Evolutionary conservation across 2,113 vertebrate genomes (phyloP).

Genomic region (Protomyctophum bolini): DNA sequence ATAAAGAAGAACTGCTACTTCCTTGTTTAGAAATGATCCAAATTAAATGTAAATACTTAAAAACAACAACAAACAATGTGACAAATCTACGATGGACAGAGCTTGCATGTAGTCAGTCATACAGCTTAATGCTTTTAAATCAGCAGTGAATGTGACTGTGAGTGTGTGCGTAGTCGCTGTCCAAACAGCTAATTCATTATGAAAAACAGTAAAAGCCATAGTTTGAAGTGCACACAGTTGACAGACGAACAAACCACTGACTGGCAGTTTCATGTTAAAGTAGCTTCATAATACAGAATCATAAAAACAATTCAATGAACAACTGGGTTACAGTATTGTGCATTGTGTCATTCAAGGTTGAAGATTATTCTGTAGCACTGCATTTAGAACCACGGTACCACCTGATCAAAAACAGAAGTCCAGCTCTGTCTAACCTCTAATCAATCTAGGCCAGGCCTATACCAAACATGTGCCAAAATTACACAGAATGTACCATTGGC

Average conservation of each 20-base stretch:
- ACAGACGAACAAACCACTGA: constrained; percentile 2
- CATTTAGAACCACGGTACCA: not conserved
- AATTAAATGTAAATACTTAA: too few relatives aligned
- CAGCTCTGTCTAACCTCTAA: constrained; percentile 11
- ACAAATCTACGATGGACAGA: too few relatives aligned
- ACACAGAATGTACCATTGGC: too few relatives aligned
- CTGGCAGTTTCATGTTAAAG: not conserved
- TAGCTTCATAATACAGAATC: not conserved
- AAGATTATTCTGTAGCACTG: too few relatives aligned
- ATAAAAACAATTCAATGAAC: not conserved
- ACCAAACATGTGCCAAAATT: too few relatives aligned
- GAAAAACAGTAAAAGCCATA: constrained; percentile 21
- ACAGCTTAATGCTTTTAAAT: not conserved
- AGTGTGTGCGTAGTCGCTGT: constrained; percentile 26
- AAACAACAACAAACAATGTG: too few relatives aligned
- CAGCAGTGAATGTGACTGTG: not conserved
- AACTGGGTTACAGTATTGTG: too few relatives aligned
- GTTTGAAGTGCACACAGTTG: constrained; percentile 23
- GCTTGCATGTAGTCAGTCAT: too few relatives aligned
- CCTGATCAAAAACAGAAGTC: constrained; percentile 5
- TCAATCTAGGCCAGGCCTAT: not conserved
- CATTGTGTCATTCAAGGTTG: too few relatives aligned
- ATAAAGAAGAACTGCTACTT: not conserved
- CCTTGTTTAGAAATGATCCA: not conserved
- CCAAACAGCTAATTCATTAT: constrained; percentile 57